Evolutionary conservation across 2,888 invertebrate species (phyloP).

Genomic region (Nomada hirtipes): DNA sequence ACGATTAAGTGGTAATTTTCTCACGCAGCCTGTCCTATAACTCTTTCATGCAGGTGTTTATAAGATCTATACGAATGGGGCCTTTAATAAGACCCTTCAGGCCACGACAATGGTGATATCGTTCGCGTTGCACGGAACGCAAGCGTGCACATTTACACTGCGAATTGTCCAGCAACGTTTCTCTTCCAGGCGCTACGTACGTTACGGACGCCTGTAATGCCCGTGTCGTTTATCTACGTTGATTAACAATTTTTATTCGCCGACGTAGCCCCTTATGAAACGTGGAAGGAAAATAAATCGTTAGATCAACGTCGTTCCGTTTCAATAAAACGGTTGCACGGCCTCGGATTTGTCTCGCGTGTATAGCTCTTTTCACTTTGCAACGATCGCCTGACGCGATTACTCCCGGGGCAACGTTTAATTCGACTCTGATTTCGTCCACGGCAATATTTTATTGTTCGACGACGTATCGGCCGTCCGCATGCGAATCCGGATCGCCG

Average conservation of each 20-base stretch:
- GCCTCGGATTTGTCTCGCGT: constrained; percentile 62
- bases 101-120: constrained; percentile 17
- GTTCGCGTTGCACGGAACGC: constrained; percentile 20
- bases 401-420: constrained; percentile 45
- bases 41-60: constrained; percentile 15
- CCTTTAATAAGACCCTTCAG: constrained; percentile 48
- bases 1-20: constrained; percentile 33
- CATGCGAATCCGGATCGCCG: constrained; percentile 53
- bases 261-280: constrained; percentile 41
- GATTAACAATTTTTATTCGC: constrained; percentile 46
- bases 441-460: constrained; percentile 54
- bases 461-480: constrained; percentile 14
- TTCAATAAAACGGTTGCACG: constrained; percentile 48
- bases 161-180: constrained; percentile 21
- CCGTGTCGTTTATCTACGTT: constrained; percentile 37
- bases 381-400: constrained; percentile 54
- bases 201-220: constrained; percentile 18
- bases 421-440: constrained; percentile 55
- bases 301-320: constrained; percentile 32
- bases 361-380: constrained; percentile 52
- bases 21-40: constrained; percentile 47
- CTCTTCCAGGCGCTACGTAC: neutral
- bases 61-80: neutral
- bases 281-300: constrained; percentile 42
- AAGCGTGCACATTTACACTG: neutral